phyloP scores from a whole-genome alignment of 1,140 invertebrate species.

The Bombus fervidus region DNA sequence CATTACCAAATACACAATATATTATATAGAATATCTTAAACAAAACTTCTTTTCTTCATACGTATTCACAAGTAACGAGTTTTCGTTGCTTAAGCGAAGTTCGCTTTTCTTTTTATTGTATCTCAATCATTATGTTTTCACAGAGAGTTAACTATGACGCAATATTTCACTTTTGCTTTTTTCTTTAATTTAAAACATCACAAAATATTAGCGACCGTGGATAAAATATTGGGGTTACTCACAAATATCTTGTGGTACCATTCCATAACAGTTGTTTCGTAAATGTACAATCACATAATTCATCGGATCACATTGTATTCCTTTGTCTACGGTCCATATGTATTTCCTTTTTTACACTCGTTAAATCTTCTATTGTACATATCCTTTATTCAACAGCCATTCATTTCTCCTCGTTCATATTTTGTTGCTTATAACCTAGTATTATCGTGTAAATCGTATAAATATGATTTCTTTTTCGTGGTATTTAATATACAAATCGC shows the following conservation, averaged over 20 bases:
- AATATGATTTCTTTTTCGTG: slow-evolving; percentile 28
- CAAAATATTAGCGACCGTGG: slow-evolving; percentile 43
- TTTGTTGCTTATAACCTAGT: slow-evolving; percentile 39
- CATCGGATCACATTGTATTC: slow-evolving; percentile 11
- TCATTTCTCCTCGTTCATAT: slow-evolving; percentile 27
- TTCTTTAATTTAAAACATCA: slow-evolving; percentile 27
- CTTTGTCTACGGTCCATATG: slow-evolving; percentile 10
- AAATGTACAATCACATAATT: slow-evolving; percentile 44
- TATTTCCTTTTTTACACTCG: slow-evolving; percentile 32
- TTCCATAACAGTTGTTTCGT: slow-evolving; percentile 9
- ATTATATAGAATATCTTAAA: slow-evolving; percentile 72
- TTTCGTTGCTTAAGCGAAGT: slow-evolving; percentile 54
- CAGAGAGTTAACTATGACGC: slow-evolving; percentile 16
- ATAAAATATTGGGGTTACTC: neutral
- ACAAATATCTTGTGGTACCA: slow-evolving; percentile 5
- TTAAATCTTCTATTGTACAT: slow-evolving; percentile 68
- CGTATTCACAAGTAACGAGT: slow-evolving; percentile 71
- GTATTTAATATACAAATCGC: slow-evolving; percentile 29
- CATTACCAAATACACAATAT: slow-evolving; percentile 76
- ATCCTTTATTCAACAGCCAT: slow-evolving; percentile 44
- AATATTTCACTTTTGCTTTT: neutral
- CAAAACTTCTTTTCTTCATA: slow-evolving; percentile 51
- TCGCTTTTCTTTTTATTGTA: neutral
- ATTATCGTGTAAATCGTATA: slow-evolving; percentile 42
- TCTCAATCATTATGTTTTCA: slow-evolving; percentile 34